These are phyloP conservation scores for Pangasius macronema DNA, from an alignment of 2,797 vertebrate species.

Conservation along the genomic window DNA sequence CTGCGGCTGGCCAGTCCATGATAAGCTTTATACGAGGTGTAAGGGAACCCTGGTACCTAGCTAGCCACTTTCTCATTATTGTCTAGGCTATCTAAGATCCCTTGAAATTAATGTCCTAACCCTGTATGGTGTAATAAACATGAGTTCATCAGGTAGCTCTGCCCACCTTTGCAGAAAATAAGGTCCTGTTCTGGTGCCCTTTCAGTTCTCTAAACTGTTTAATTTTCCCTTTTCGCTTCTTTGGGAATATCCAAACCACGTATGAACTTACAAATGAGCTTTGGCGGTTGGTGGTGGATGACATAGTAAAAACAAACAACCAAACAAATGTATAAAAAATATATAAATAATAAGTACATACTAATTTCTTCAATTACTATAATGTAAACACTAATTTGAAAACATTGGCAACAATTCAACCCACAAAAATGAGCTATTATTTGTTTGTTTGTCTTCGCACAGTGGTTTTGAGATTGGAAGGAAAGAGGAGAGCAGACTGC, in stretches of 20 bases:
- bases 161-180: neutral
- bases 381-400: neutral
- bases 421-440: neutral
- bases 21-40: slow-evolving; percentile 8
- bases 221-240: neutral
- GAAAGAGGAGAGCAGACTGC: neutral
- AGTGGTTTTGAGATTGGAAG: neutral
- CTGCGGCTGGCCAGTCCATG: slow-evolving; percentile 15
- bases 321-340: neutral
- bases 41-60: slow-evolving; percentile 9
- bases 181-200: neutral
- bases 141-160: neutral
- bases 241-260: neutral
- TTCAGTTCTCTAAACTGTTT: neutral
- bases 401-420: neutral
- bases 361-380: neutral
- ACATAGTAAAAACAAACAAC: neutral
- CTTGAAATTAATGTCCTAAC: neutral
- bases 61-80: neutral
- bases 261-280: neutral
- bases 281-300: neutral
- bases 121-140: neutral
- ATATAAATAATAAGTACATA: neutral
- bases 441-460: neutral
- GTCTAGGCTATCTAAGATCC: neutral